Base-by-base conservation (phyloP, 1,140 invertebrate species). In the Drosophila jambulina region DNA sequence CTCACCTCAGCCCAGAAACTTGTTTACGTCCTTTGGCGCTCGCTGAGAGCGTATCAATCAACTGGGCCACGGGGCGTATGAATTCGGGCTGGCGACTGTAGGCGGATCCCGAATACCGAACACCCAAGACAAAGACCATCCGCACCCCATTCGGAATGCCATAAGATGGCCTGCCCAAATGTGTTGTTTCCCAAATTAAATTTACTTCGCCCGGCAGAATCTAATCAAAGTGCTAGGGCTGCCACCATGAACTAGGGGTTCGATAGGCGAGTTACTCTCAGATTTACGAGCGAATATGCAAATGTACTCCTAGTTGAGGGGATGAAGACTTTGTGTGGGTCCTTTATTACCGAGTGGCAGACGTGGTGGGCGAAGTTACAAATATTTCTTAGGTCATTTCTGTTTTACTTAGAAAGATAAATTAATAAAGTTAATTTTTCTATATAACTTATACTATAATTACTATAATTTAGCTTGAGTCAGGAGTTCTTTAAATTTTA, bases 1-100 rank as follows among this genome's bases (percentile, higher is more conserved):
- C 57, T 56, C 45, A 51, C 38, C 43, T 67, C 46, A 46, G 46
- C 5, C 49, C 29, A 27, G 23, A 15, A 48, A 68, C 61, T 70
- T 78, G 78, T 77, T 82, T 78, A 58, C 74, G 69, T 78, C 59
- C 75, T 79, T 74, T 21, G 70, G 19, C 40, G 43, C 21, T 57
- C 42, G 49, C 59, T 23, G 60, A 77, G 72, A 68, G 51, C 61
- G 74, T 79, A 80, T 85, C 77, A 85, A 85, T 85, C 82, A 78
- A 85, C 51, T 65, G 74, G 51, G 81, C 67, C 65, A 76, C 65
- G 58, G 58, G 58, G 65, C 62, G 70, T 79, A 67, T 63, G 49
- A 62, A 45, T 46, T 57, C 36, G 29, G 53, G 29, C n/a, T 40
- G 27, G 45, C 25, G 43, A 43, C 51, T 38, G 34, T 17, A 51